Conservation (phyloP, 2,113 vertebrate genomes). For the Leiothrix lutea region DNA sequence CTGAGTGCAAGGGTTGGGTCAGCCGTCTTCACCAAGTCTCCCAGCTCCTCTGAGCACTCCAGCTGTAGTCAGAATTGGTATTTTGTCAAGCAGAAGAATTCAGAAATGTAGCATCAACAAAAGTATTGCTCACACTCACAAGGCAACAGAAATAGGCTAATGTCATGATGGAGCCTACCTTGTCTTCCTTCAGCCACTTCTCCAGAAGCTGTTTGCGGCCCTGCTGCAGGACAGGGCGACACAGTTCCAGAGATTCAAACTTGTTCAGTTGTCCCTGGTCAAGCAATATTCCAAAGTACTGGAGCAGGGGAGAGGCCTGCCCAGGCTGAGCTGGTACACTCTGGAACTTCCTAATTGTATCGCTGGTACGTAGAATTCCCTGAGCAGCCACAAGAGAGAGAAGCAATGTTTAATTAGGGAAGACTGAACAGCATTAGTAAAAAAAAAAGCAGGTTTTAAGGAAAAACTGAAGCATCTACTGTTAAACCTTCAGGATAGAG, state of each 20-base stretch:
- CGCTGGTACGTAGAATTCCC: constrained; percentile 88
- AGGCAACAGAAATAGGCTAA: background rate
- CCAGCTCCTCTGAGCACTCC: constrained; percentile 93
- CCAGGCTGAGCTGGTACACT: constrained; percentile 86
- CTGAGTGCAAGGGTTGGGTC: constrained; percentile 90
- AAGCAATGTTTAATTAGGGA: background rate
- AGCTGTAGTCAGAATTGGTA: constrained; percentile 65
- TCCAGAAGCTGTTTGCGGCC: constrained; percentile 91
- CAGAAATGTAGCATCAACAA: background rate
- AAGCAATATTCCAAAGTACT: constrained; percentile 92
- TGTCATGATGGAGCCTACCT: constrained; percentile 64
- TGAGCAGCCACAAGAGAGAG: background rate
- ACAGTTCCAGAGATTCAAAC: constrained; percentile 90
- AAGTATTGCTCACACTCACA: background rate
- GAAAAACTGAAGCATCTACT: background rate
- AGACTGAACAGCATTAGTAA: background rate
- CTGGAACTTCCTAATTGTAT: constrained; percentile 90
- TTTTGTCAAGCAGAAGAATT: background rate
- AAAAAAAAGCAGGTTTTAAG: background rate
- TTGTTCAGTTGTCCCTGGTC: constrained; percentile 92
- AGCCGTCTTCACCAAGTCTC: constrained; percentile 86
- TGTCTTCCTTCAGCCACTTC: constrained; percentile 94
- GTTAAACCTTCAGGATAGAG: background rate
- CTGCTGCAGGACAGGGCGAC: constrained; percentile 88
- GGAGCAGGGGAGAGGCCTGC: constrained; percentile 88